Percentiles rank a stretch among this genome's conserved stretches.
Conservation (phyloP, 1,140 invertebrate genomes). For the Monomorium pharaonis region DNA sequence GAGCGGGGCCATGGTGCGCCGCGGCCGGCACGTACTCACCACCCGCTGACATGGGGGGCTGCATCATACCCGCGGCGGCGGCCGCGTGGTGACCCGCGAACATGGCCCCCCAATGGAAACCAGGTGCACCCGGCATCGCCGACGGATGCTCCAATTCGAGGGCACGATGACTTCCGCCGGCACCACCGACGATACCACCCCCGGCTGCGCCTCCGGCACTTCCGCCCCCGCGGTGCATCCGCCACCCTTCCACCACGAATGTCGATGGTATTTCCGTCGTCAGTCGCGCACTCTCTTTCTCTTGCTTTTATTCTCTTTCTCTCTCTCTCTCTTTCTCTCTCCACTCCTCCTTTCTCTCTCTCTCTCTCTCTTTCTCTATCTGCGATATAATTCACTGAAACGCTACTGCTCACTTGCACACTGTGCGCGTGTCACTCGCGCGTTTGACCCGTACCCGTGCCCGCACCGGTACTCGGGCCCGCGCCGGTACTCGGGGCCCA, state of each 20-base stretch:
- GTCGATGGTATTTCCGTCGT: constrained; percentile 55
- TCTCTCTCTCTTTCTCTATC: neutral
- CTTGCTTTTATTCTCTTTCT: neutral
- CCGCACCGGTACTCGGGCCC: constrained; percentile 3
- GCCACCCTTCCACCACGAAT: constrained; percentile 83
- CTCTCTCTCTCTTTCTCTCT: neutral
- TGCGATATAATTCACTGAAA: constrained; percentile 32
- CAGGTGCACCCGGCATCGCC: constrained; percentile 81
- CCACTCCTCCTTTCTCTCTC: neutral
- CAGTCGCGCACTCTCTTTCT: constrained; percentile 11
- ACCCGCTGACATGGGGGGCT: constrained; percentile 77
- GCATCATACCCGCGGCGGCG: constrained; percentile 88
- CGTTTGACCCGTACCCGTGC: constrained; percentile 10
- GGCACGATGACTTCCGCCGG: constrained; percentile 73
- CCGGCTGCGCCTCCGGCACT: constrained; percentile 80
- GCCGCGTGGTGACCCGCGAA: constrained; percentile 84
- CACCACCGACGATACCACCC: constrained; percentile 71
- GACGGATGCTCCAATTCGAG: constrained; percentile 78
- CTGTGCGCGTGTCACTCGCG: constrained; percentile 35
- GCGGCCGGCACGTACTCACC: constrained; percentile 85
- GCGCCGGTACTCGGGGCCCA: constrained; percentile 6
- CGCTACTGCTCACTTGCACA: constrained; percentile 39
- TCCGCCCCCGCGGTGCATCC: constrained; percentile 85
- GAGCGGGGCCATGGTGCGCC: constrained; percentile 79
- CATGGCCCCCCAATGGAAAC: constrained; percentile 83